Evolutionary conservation across 2,797 vertebrate genomes (phyloP), one percentile per base, ranked within the genome.

Genomic region (Urophycis tenuis): DNA sequence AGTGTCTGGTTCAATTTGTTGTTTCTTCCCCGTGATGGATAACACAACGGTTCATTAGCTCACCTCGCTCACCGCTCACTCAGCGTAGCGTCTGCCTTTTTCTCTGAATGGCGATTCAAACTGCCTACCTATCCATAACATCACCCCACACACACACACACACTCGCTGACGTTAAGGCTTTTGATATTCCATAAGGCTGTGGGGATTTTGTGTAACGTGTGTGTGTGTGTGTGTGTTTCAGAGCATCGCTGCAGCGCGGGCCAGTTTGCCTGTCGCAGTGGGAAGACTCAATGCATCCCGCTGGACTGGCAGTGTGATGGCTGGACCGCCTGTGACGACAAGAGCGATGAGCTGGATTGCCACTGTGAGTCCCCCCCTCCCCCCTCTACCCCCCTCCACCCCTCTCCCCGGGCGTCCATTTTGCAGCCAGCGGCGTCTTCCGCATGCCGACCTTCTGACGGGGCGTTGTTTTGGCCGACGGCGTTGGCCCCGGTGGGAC

Each of bases 251-350:
- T 99, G 98, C 91, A 94, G 84, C 83, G 92, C 95, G 0, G 95
- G 92, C 83, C 94, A 99, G 94, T 99, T 99, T 78, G 93, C 96
- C 45, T 99, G 98, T 91, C 95, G 88, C 90, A 96, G 95, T 53
- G 97, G 98, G 41, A 93, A 93, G 86, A 95, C 98, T 92, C 96
- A 99, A 88, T 99, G 98, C 91, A 99, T 99, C 90, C 98, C 98
- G 3, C 93, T 95, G 7, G 89, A 88, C 35, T 99, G 96, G 97
- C 93, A 96, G 90, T 99, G 98, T 79, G 97, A 99, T 80, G 97
- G 98, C 53, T 96, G 94, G 96, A 95, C 94, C 2, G 95, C 95
- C 82, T 99, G 98, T 0, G 96, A 98, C 89, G 98, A 99, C 41
- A 93, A 96, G 89, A 99, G 98, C 0, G 98, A 99, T 77, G 97